phyloP scores from a whole-genome alignment of 1,140 invertebrate genomes.

The Pseudomyrmex gracilis region DNA sequence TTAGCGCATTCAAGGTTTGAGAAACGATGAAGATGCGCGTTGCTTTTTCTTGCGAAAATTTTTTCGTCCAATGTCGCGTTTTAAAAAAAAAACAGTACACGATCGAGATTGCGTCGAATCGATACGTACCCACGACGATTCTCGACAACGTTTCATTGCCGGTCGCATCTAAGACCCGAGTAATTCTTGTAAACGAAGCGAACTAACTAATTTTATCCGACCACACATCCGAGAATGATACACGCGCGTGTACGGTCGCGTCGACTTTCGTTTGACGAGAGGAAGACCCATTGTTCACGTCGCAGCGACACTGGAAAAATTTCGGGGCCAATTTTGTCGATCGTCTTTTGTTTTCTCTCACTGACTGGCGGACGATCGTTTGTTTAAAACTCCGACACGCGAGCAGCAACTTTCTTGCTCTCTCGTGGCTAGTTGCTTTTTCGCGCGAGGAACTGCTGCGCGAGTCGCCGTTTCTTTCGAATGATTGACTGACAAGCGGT shows the following conservation, averaged over 20 bases:
- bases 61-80: no score
- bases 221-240: background rate
- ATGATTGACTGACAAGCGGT: background rate
- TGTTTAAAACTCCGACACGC: slow-evolving; percentile 40
- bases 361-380: slow-evolving; percentile 40
- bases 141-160: background rate
- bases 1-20: no score
- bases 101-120: no score
- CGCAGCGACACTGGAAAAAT: slow-evolving; percentile 24
- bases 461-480: background rate
- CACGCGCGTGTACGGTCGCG: slow-evolving; percentile 5
- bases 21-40: no score
- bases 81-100: no score
- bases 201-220: background rate
- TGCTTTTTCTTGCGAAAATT: no score
- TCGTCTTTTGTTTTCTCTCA: slow-evolving; percentile 27
- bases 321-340: slow-evolving; percentile 56
- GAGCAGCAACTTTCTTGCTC: slow-evolving; percentile 34
- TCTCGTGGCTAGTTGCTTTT: background rate
- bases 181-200: background rate
- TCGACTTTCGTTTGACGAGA: background rate
- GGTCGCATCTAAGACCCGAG: background rate
- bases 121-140: no score
- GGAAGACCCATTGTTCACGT: slow-evolving; percentile 32
- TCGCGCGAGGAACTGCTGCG: background rate